Base-by-base conservation (phyloP, 2,113 vertebrate genomes). In the Sigmodon hispidus region DNA sequence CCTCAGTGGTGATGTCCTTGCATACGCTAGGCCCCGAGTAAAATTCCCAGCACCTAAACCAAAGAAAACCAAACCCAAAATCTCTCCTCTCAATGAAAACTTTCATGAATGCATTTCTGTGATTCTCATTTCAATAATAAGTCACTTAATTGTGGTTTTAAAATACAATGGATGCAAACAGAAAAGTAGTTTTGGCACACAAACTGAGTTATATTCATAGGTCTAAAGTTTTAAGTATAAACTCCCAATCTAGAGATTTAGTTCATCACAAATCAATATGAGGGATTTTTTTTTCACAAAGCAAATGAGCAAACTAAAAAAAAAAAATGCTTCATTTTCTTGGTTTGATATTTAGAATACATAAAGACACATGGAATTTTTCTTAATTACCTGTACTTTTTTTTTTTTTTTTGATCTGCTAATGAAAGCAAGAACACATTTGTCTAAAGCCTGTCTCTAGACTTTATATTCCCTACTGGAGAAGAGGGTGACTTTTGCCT, bases 391-490 rank as follows among this genome's bases (percentile, higher is more conserved):
- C 3, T 89, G 80, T 89, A 89, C 65, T 48, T 84, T 93, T 48
- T 65, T 63, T 48, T 52, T 86, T 94, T 40, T 80, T 80, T 7
- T 15, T 22, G 93, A 79, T 94, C 43, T 93, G 22, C 50, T 40
- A 80, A 67, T 10, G 45, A 94, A 96, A 89, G 10, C 19, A 90
- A 89, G 43, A 73, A 79, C 73, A 90, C 96, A 95, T 72, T 85
- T 87, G 88, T n/a, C 48, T 63, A 96, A 69, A 69, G 10, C 29
- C 65, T n/a, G 15, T n/a, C 79, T 40, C 85, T 96, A 97, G 94
- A 96, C 96, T 94, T 96, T 97, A 80, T 96, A 93, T 97, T 97
- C 98, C 77, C 98, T 98, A 77, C 85, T 98, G 98, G 98, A 97
- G 93, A 97, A 63, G 0, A 97, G 43, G 11, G 95, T 89, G 94